A percentile compares a stretch with the other conserved stretches of the same genome.
Conservation (phyloP, 2,888 invertebrate species). For the Drosophila cognata region DNA sequence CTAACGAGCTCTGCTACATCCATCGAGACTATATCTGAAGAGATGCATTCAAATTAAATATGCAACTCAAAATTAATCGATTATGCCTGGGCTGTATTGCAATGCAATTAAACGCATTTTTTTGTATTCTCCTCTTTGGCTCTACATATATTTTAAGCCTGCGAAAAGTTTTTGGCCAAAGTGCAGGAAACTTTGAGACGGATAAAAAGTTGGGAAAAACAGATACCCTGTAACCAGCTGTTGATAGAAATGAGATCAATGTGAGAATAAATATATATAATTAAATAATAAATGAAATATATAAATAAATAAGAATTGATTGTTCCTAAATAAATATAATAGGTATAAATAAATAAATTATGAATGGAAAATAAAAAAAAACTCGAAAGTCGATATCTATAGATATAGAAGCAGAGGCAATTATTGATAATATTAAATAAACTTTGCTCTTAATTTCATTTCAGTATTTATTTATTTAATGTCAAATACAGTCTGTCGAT, state of each 20-base stretch:
- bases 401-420: not conserved
- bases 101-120: constrained; percentile 24
- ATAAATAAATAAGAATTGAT: not conserved
- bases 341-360: not conserved
- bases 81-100: constrained; percentile 22
- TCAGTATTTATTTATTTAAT: not conserved
- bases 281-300: not conserved
- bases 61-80: constrained; percentile 32
- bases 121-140: constrained; percentile 1
- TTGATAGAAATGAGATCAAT: not conserved
- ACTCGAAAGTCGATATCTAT: not conserved
- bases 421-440: not conserved
- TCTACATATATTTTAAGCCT: constrained; percentile 15
- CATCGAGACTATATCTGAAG: constrained; percentile 15
- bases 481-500: not conserved
- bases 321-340: not conserved
- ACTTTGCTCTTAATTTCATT: not conserved
- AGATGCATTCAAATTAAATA: constrained; percentile 36
- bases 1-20: constrained; percentile 51
- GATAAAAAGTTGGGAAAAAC: constrained; percentile 13
- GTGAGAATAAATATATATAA: not conserved
- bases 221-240: not conserved
- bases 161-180: constrained; percentile 46
- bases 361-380: not conserved
- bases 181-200: constrained; percentile 42